Base-by-base conservation (phyloP, 2,888 invertebrate genomes). In the Spicauda simplicius region DNA sequence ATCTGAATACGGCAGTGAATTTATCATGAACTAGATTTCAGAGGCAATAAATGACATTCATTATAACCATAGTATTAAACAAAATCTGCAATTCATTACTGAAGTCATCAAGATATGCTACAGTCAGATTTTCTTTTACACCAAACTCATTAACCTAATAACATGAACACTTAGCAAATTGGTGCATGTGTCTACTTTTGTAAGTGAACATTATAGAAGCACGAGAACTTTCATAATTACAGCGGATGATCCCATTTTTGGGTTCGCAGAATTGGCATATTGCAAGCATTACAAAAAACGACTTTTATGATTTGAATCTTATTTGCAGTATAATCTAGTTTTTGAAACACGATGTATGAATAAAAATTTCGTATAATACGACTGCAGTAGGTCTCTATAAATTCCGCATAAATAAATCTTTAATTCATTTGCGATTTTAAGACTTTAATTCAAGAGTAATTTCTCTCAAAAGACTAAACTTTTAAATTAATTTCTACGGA, bases 101-200 rank as follows among this genome's bases (percentile, higher is more conserved):
- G n/a, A 6, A 14, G n/a, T 48, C 25, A 16, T 45, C 10, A 48
- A 25, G 48, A 45, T 2, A 58, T n/a, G n/a, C 19, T 16, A 48
- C 5, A 59, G n/a, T 25, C 58, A 11, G 48, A n/a, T 30, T 52
- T 20, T 52, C 20, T 41, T 62, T 25, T 16, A 50, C 37, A 5
- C 52, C 12, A 37, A 57, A 8, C 33, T 56, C 57, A 53, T 58
- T 52, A 52, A 48, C 57, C 33, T 66, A 66, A 61, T 61, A 60
- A 66, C 60, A n/a, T 8, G 65, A 56, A 33, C 60, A 66, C 66
- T 66, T 59, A 56, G 60, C 60, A 61, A 33, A 66, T 61, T 60
- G 50, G 66, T 48, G 18, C 50, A 61, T 60, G 59, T 53, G 16
- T 54, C 30, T 14, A n/a, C 48, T 59, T 48, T 58, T 48, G n/a